These are phyloP conservation scores for Sebastes itinus DNA, from an alignment of 2,797 vertebrate genomes.

Conservation along the genomic window DNA sequence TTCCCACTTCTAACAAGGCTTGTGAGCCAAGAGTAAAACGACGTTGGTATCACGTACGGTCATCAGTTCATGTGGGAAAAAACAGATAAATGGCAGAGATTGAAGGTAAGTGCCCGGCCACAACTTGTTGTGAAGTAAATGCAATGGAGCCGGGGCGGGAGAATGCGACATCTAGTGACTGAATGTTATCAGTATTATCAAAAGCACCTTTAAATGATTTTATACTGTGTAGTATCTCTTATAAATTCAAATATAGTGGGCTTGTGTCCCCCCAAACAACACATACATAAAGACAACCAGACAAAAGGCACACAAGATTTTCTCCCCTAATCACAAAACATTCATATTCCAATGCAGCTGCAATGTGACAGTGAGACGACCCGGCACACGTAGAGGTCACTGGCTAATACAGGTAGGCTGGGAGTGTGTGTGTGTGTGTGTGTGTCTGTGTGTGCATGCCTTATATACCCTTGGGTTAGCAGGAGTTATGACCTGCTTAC, in stretches of 20 bases:
- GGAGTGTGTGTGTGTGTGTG: neutral
- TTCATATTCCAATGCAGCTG: conserved; percentile 58
- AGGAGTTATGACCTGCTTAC: conserved; percentile 79
- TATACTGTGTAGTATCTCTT: neutral
- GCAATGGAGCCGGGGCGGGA: too few relatives aligned
- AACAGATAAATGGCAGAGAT: too few relatives aligned
- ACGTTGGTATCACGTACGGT: too few relatives aligned
- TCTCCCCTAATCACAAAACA: conserved; percentile 56
- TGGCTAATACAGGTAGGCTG: conserved; percentile 62
- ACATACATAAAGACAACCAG: neutral
- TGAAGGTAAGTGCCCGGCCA: too few relatives aligned
- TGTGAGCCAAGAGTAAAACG: too few relatives aligned
- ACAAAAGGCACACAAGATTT: conserved; percentile 12
- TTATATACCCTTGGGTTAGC: conserved; percentile 78
- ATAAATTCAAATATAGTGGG: neutral
- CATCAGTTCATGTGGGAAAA: too few relatives aligned
- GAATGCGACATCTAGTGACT: too few relatives aligned
- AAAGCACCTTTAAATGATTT: too few relatives aligned
- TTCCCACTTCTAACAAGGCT: too few relatives aligned
- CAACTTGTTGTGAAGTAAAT: too few relatives aligned
- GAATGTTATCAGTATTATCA: too few relatives aligned
- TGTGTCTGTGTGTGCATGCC: conserved; percentile 36
- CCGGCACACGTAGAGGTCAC: conserved; percentile 69
- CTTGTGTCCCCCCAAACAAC: neutral
- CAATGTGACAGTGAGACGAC: conserved; percentile 65